Conservation (phyloP, 2,113 vertebrate species). For the Boulengerochromis microlepis region DNA sequence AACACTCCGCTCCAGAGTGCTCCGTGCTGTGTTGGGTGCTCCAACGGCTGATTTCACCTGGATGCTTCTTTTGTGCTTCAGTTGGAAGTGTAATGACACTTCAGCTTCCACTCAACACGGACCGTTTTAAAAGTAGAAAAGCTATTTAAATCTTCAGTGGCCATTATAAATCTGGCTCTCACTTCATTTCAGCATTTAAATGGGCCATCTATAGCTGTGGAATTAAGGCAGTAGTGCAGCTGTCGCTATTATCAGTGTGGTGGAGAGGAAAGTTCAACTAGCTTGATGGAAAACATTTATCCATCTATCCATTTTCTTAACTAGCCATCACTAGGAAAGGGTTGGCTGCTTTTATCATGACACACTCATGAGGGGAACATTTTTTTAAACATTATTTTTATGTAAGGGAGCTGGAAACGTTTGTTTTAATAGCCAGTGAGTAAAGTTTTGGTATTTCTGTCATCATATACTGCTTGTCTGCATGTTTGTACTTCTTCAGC, state of each 20-base stretch:
- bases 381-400: background rate
- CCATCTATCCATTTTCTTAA: background rate
- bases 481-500: background rate
- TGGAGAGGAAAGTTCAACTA: background rate
- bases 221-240: background rate
- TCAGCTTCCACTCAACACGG: accelerated
- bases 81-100: background rate
- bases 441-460: background rate
- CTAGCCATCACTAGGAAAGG: background rate
- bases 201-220: background rate
- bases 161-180: background rate
- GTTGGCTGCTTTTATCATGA: background rate
- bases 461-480: background rate
- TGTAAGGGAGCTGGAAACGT: background rate
- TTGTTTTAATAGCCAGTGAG: background rate
- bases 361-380: background rate
- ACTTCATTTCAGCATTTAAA: background rate
- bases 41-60: background rate
- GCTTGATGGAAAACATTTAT: background rate
- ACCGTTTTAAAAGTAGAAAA: background rate
- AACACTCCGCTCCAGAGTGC: background rate
- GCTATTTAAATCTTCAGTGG: background rate
- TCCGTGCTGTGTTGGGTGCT: background rate
- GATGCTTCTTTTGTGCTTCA: background rate
- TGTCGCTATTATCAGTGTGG: background rate